Evolutionary conservation across 2,888 invertebrate genomes (phyloP).

Genomic region (Eupithecia pulchellata): DNA sequence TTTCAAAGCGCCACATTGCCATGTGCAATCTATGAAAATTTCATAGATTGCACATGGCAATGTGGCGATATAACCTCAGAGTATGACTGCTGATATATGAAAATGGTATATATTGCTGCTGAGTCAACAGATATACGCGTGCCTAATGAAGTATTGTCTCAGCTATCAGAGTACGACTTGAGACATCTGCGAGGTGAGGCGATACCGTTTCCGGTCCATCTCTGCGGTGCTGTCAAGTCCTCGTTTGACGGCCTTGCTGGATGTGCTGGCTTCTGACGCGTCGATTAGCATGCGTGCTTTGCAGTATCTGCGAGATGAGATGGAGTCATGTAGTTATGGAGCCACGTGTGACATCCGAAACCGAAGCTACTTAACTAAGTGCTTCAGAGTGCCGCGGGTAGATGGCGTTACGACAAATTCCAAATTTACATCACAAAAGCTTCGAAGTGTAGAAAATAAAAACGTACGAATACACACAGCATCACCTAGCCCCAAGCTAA

Average conservation of each 20-base stretch:
- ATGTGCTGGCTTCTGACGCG: slow-evolving; percentile 63
- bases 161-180: slow-evolving; percentile 74
- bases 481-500: no score
- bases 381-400: no score
- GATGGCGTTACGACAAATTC: no score
- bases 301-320: slow-evolving; percentile 59
- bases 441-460: no score
- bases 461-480: no score
- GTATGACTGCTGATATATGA: not conserved
- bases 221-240: slow-evolving; percentile 66
- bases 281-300: slow-evolving; percentile 70
- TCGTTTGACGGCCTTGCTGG: slow-evolving; percentile 72
- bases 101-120: not conserved
- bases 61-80: not conserved
- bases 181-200: slow-evolving; percentile 70
- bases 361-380: no score
- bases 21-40: no score
- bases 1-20: not conserved
- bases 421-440: no score
- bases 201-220: slow-evolving; percentile 71
- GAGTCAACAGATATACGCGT: not conserved
- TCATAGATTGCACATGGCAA: no score
- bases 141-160: not conserved
- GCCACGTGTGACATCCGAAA: no score
- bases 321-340: not conserved